phyloP scores from a whole-genome alignment of 2,113 vertebrate genomes.

The Athene noctua region DNA sequence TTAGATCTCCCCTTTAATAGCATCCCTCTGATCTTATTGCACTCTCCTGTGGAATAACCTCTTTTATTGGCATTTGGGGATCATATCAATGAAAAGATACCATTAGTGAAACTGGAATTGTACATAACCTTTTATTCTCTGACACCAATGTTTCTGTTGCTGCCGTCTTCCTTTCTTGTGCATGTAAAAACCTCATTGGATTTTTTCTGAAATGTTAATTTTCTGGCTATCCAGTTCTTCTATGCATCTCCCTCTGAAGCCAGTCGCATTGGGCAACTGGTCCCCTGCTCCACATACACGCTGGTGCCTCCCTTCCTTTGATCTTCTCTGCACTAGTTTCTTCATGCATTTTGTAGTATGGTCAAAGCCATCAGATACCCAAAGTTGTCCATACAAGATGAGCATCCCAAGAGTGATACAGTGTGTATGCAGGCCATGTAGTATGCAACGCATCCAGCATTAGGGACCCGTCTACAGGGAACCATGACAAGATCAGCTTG shows the following conservation, averaged over 20 bases:
- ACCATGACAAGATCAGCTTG: not conserved
- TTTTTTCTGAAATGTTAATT: not conserved
- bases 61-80: not conserved
- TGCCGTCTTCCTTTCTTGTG: not conserved
- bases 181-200: not conserved
- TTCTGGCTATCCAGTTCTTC: not conserved
- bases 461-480: not conserved
- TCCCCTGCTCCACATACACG: not conserved
- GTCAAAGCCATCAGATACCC: not conserved
- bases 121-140: not conserved
- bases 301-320: not conserved
- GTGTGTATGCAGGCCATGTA: not conserved
- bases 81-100: not conserved
- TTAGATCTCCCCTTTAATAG: not conserved
- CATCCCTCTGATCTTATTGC: not conserved
- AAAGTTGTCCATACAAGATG: not conserved
- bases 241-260: not conserved
- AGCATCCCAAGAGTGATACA: not conserved
- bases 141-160: not conserved
- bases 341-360: not conserved
- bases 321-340: not conserved
- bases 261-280: fast-evolving
- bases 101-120: not conserved
- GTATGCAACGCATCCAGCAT: not conserved
- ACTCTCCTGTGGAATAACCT: not conserved